Percentiles rank a stretch among this genome's conserved stretches.
phyloP scores from a whole-genome alignment of 2,797 vertebrate species.

The Crypturellus tataupa region DNA sequence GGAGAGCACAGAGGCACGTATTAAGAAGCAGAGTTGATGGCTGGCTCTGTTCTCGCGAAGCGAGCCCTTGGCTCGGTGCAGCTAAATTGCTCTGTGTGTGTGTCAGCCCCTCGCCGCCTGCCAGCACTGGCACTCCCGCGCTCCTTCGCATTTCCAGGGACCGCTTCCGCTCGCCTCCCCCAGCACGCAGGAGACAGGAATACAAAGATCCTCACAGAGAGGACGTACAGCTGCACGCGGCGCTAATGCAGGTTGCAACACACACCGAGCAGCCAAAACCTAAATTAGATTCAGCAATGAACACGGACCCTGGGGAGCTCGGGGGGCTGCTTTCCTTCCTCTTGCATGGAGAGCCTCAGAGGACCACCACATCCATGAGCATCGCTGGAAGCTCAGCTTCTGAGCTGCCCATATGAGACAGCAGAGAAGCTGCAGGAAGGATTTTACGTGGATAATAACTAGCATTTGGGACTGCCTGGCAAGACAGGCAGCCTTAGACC shows the following conservation, averaged over 20 bases:
- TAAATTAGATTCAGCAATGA: neutral
- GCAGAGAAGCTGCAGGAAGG: neutral
- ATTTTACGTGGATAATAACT: neutral
- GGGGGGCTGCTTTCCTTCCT: neutral
- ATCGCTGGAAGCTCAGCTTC: neutral
- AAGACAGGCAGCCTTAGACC: accelerated
- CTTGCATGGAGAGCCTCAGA: neutral
- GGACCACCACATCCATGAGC: neutral
- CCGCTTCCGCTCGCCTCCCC: neutral
- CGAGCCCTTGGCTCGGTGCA: neutral
- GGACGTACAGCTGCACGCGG: neutral
- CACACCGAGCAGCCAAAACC: neutral
- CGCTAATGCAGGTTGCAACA: constrained; percentile 3
- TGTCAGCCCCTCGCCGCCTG: neutral
- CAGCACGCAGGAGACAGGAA: neutral
- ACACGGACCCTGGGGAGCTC: neutral
- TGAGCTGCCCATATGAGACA: neutral
- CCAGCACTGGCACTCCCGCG: neutral
- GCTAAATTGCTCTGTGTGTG: constrained; percentile 17
- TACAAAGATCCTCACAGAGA: neutral
- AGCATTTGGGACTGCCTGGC: neutral
- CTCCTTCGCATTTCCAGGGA: neutral
- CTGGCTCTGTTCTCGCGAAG: neutral
- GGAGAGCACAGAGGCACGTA: neutral
- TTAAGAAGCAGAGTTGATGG: constrained; percentile 11